Percentiles rank a stretch among this genome's conserved stretches.
Evolutionary conservation across 2,888 invertebrate species (phyloP).

Genomic region (Tenthredo livida): DNA sequence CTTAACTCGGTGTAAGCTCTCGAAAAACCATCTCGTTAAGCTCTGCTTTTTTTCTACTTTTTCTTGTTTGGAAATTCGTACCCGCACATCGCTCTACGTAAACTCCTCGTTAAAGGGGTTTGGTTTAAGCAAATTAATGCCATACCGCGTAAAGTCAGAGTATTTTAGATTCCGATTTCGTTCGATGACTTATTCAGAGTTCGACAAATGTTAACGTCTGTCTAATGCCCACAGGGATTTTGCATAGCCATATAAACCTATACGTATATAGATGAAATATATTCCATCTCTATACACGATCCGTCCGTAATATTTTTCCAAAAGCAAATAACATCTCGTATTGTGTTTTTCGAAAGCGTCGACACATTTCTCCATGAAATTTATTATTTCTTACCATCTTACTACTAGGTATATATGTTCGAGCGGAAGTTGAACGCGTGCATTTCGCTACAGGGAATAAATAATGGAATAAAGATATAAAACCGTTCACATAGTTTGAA

Average conservation of each 20-base stretch:
- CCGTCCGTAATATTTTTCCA: not conserved
- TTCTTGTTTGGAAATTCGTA: conserved; percentile 18
- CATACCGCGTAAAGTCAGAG: not conserved
- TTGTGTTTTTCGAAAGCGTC: not conserved
- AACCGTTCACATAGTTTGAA: conserved; percentile 28
- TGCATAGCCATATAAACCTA: not conserved
- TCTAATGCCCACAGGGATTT: not conserved
- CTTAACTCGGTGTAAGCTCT: conserved; percentile 27
- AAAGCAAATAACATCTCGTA: conserved; percentile 15
- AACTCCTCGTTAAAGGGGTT: conserved; percentile 30
- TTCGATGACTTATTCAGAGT: not conserved
- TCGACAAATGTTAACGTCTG: not conserved
- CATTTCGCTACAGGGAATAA: conserved; percentile 19
- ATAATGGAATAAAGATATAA: conserved; percentile 38
- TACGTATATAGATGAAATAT: not conserved
- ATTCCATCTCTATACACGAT: conserved; percentile 1
- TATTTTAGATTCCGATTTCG: not conserved
- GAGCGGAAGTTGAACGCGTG: conserved; percentile 1
- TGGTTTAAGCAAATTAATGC: conserved; percentile 8
- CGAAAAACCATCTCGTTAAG: conserved; percentile 35
- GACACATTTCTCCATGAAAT: conserved; percentile 15
- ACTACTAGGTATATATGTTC: not conserved
- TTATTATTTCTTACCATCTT: conserved; percentile 1
- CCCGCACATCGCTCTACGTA: conserved; percentile 11
- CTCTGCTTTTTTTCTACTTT: not conserved